Percentiles rank a stretch among this genome's conserved stretches.
phyloP scores from a whole-genome alignment of 2,113 vertebrate genomes.

The Microcebus lehilahytsara region DNA sequence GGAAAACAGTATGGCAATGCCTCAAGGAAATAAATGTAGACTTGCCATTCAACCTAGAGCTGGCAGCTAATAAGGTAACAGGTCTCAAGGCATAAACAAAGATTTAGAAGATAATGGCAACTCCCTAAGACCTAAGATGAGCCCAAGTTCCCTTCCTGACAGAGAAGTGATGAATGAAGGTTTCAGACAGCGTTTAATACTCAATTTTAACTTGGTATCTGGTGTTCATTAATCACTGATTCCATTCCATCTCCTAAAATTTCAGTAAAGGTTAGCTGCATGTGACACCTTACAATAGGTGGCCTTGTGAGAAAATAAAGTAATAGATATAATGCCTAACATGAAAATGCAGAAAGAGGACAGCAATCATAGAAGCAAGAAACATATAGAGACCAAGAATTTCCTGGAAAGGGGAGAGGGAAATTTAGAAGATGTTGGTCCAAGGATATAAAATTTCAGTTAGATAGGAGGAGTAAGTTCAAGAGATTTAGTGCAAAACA shows the following conservation, averaged over 20 bases:
- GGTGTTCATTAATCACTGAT: not conserved
- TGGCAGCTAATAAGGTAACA: not conserved
- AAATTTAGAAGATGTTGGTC: not conserved
- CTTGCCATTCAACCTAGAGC: not conserved
- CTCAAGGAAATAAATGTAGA: too few species aligned
- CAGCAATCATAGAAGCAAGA: not conserved
- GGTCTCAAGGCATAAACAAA: not conserved
- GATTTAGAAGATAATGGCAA: not conserved
- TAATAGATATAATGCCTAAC: not conserved
- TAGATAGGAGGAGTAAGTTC: too few species aligned
- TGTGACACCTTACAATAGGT: not conserved
- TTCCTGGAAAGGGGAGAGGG: not conserved
- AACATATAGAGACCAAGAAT: not conserved
- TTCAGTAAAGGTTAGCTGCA: not conserved
- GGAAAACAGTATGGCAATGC: too few species aligned
- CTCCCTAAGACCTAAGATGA: not conserved
- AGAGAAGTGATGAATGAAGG: not conserved
- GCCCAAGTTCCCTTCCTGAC: not conserved
- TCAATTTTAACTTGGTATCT: not conserved
- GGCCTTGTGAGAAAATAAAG: not conserved
- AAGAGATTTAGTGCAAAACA: not conserved
- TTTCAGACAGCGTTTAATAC: not conserved
- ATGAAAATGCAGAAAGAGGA: not conserved
- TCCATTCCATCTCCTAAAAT: not conserved
- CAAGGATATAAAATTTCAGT: not conserved